Percentiles rank a stretch among this genome's conserved stretches.
phyloP scores from a whole-genome alignment of 2,888 invertebrate species.

The Aleiodes leptofemur region DNA sequence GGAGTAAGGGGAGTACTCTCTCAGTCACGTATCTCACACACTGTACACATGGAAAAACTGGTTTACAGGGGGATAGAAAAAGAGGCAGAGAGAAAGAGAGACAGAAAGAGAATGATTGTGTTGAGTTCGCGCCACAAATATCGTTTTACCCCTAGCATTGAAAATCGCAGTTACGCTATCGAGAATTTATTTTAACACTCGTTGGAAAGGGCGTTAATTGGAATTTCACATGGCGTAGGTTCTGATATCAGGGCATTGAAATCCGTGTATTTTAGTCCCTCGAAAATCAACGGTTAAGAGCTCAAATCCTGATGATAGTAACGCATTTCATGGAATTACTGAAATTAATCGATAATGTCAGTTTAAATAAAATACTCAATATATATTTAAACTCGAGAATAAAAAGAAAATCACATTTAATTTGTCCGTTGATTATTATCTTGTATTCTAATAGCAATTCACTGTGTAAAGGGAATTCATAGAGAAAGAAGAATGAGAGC shows the following conservation, averaged over 20 bases:
- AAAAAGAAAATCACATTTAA: constrained; percentile 3
- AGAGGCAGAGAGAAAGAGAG: neutral
- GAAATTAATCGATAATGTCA: neutral
- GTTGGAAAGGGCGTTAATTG: constrained; percentile 26
- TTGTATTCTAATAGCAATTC: constrained; percentile 23
- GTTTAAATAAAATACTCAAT: neutral
- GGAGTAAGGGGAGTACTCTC: neutral
- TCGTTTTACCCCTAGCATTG: neutral
- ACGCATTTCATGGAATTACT: neutral
- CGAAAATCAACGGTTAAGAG: no score
- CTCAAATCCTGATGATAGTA: no score
- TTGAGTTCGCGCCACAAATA: constrained; percentile 10
- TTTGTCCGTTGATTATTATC: constrained; percentile 9
- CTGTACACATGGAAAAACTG: constrained; percentile 5
- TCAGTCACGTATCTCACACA: constrained; percentile 41
- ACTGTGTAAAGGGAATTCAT: constrained; percentile 3
- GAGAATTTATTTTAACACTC: constrained; percentile 13
- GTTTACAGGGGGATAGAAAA: neutral
- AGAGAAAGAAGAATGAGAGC: neutral
- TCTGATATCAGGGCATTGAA: neutral
- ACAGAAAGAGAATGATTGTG: neutral
- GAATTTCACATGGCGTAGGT: constrained; percentile 5
- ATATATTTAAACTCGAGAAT: neutral
- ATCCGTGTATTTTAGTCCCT: no score
- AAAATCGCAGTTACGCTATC: constrained; percentile 31